phyloP scores from a whole-genome alignment of 1,140 invertebrate genomes.

The Panonychus citri region DNA sequence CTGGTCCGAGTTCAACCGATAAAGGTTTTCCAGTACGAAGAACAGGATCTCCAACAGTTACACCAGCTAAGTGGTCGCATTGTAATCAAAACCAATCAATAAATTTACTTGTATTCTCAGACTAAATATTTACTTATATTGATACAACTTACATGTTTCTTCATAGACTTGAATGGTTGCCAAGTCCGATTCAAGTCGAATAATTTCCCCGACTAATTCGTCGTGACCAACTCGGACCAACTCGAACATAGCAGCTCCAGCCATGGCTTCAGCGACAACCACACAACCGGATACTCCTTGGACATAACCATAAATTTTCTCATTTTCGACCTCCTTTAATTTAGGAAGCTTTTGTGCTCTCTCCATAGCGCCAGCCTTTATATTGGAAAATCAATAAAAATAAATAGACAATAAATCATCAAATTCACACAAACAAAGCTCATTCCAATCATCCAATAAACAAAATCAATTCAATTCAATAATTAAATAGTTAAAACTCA shows the following conservation, averaged over 20 bases:
- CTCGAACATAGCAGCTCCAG: constrained; percentile 99
- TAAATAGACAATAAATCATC: too few relatives aligned
- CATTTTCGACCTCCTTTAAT: constrained; percentile 59
- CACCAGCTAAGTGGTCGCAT: constrained; percentile 55
- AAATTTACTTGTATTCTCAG: too few relatives aligned
- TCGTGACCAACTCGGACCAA: constrained; percentile 92
- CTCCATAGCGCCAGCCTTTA: neutral
- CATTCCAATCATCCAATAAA: too few relatives aligned
- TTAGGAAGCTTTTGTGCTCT: constrained; percentile 29
- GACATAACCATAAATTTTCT: constrained; percentile 76
- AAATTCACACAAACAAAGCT: too few relatives aligned
- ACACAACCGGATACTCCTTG: constrained; percentile 93
- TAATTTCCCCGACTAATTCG: constrained; percentile 97
- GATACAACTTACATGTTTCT: constrained; percentile 57
- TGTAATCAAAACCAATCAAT: too few relatives aligned
- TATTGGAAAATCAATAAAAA: too few relatives aligned
- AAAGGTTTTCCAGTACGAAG: constrained; percentile 90
- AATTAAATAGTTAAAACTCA: too few relatives aligned
- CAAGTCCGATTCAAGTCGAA: constrained; percentile 92
- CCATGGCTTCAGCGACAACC: constrained; percentile 96
- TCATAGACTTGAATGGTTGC: constrained; percentile 99
- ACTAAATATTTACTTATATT: neutral
- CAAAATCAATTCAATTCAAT: too few relatives aligned
- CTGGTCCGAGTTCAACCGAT: constrained; percentile 94
- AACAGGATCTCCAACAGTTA: constrained; percentile 97